Evolutionary conservation across 2,113 vertebrate species (phyloP).

Genomic region (Thymallus thymallus): DNA sequence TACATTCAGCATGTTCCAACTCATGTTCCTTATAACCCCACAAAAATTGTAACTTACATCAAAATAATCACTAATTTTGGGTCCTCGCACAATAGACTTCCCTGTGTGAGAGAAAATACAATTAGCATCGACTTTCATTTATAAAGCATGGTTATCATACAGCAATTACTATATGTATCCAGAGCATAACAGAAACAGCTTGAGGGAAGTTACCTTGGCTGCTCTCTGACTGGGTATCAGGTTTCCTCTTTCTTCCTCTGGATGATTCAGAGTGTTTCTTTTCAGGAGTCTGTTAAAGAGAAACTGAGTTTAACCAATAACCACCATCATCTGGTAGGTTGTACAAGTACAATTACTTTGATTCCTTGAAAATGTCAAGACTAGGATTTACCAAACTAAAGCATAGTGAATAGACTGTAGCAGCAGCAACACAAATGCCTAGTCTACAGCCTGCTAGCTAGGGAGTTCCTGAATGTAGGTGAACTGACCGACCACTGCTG

Average conservation of each 20-base stretch:
- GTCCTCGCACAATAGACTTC: conserved; percentile 88
- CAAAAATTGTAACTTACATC: conserved; percentile 80
- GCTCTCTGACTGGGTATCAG: conserved; percentile 95
- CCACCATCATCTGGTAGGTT: no score
- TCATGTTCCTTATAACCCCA: conserved; percentile 2
- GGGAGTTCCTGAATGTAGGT: background rate
- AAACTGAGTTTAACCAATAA: background rate
- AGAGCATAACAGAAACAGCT: background rate
- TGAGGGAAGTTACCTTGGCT: conserved; percentile 84
- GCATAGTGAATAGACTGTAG: no score
- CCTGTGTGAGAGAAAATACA: conserved; percentile 70
- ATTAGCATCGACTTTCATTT: background rate
- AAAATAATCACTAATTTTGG: conserved; percentile 99
- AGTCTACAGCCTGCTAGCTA: background rate
- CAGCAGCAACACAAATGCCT: no score
- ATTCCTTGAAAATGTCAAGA: background rate
- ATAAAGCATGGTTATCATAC: background rate
- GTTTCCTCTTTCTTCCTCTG: conserved; percentile 96
- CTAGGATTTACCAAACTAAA: background rate
- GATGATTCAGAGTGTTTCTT: conserved; percentile 94
- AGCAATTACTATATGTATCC: background rate
- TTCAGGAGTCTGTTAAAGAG: conserved; percentile 87
- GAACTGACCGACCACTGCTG: background rate
- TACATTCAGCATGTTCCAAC: background rate
- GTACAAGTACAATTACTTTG: no score